A percentile compares a stretch with the other conserved stretches of the same genome.
phyloP scores from a whole-genome alignment of 2,888 invertebrate genomes.

The Autographa pulchrina region DNA sequence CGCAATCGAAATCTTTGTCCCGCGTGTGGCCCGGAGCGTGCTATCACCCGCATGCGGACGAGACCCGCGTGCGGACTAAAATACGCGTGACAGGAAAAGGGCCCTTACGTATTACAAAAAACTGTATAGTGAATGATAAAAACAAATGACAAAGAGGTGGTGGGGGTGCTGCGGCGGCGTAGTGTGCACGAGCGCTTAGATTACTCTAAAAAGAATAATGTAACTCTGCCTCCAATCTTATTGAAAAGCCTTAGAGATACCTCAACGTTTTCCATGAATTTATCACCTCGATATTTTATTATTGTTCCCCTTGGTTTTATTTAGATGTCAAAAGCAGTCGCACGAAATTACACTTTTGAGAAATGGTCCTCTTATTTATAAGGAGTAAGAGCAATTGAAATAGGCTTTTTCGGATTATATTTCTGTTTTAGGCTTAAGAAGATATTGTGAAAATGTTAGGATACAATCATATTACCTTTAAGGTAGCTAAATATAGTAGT shows the following conservation, averaged over 20 bases:
- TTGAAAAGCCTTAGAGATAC: constrained; percentile 66
- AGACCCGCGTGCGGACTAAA: too few relatives aligned
- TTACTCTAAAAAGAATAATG: constrained; percentile 63
- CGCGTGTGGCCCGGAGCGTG: too few relatives aligned
- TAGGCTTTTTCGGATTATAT: constrained; percentile 21
- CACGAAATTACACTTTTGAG: constrained; percentile 46
- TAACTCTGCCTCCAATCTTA: constrained; percentile 60
- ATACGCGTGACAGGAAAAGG: too few relatives aligned
- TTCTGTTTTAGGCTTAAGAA: not conserved
- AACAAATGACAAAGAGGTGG: too few relatives aligned
- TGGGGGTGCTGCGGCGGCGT: too few relatives aligned
- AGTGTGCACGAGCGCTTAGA: constrained; percentile 39
- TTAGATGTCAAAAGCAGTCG: constrained; percentile 50
- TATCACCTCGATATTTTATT: constrained; percentile 59
- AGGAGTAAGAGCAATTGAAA: constrained; percentile 15
- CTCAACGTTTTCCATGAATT: constrained; percentile 62
- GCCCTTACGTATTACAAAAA: too few relatives aligned
- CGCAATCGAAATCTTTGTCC: too few relatives aligned
- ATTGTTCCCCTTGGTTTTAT: constrained; percentile 38
- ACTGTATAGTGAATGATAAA: too few relatives aligned
- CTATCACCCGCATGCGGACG: too few relatives aligned
- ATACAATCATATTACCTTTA: too few relatives aligned
- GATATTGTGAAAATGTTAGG: not conserved
- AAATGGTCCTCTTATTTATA: constrained; percentile 28
- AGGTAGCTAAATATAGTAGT: too few relatives aligned